phyloP scores from a whole-genome alignment of 2,113 vertebrate genomes.

The Callopanchax toddi region DNA sequence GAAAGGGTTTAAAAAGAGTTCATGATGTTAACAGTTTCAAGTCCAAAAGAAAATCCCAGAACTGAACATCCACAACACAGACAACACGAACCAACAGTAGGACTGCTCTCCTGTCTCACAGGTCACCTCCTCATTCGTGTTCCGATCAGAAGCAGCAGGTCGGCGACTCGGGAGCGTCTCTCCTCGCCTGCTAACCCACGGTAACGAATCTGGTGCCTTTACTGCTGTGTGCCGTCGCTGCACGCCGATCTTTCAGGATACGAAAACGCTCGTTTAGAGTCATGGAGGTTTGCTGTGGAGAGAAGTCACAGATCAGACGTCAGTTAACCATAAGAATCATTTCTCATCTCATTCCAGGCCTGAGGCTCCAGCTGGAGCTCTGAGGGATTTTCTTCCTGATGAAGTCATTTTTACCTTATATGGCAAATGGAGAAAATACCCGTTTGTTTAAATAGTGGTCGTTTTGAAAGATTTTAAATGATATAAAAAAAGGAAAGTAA shows the following conservation, averaged over 20 bases:
- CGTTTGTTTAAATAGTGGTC: no score
- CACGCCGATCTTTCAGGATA: slow-evolving; percentile 90
- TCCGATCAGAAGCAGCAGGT: slow-evolving; percentile 11
- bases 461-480: no score
- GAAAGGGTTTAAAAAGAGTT: background rate
- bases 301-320: background rate
- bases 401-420: no score
- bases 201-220: slow-evolving; percentile 94
- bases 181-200: slow-evolving; percentile 84
- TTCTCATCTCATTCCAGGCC: no score
- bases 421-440: no score
- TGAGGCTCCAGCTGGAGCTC: no score
- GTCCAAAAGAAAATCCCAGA: slow-evolving; percentile 1
- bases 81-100: slow-evolving; percentile 27
- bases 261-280: slow-evolving; percentile 95
- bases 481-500: no score
- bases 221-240: slow-evolving; percentile 71
- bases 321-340: background rate
- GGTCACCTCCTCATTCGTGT: background rate
- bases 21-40: slow-evolving; percentile 12
- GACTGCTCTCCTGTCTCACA: background rate
- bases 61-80: slow-evolving; percentile 46
- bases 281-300: slow-evolving; percentile 86
- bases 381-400: no score
- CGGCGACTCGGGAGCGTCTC: no score